A percentile compares a stretch with the other conserved stretches of the same genome.
These are phyloP conservation scores for Peromyscus aztecus DNA, from an alignment of 2,797 vertebrate species.

Conservation along the genomic window DNA sequence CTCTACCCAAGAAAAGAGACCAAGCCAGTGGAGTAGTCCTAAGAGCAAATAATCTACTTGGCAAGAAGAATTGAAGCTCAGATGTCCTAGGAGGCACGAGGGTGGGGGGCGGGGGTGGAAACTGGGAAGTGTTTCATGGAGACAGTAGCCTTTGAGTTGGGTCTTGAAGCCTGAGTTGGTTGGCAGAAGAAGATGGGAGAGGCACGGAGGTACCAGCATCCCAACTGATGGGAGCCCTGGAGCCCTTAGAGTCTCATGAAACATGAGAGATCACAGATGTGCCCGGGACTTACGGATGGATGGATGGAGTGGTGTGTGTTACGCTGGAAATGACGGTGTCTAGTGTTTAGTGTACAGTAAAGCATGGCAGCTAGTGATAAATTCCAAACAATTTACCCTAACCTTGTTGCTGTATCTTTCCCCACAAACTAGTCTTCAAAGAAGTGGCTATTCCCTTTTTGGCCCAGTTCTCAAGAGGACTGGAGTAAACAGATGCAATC, in stretches of 20 bases:
- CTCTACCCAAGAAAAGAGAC: neutral
- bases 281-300: constrained; percentile 31
- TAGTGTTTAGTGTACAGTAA: neutral
- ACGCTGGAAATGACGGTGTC: neutral
- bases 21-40: neutral
- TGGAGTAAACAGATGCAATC: neutral
- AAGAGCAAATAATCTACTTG: neutral
- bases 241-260: neutral
- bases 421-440: constrained; percentile 15
- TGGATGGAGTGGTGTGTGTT: neutral
- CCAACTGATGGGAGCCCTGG: neutral
- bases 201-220: neutral
- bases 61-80: neutral
- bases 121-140: neutral
- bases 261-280: neutral
- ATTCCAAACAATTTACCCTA: neutral
- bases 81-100: neutral
- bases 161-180: constrained; percentile 45
- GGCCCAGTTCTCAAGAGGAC: constrained; percentile 34
- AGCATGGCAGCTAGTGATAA: neutral
- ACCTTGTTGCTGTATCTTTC: neutral
- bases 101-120: neutral
- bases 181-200: neutral
- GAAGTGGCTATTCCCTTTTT: neutral
- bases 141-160: constrained; percentile 8